Base-by-base conservation (phyloP, 1,140 invertebrate species). In the Diachasma alloeum region DNA sequence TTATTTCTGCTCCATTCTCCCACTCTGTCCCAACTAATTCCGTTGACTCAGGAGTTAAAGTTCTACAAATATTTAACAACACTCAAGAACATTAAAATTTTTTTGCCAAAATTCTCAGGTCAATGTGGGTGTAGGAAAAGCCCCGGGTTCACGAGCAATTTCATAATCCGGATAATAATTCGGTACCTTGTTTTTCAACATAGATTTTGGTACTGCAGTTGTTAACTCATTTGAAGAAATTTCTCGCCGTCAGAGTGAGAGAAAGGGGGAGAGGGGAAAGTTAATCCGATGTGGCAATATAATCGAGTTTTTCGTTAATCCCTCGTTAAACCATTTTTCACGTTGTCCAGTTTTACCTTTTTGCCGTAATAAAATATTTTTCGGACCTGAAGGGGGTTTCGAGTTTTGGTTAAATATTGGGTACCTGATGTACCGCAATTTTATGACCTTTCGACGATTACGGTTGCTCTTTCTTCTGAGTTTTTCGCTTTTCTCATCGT, bases 251-350 rank as follows among this genome's bases (percentile, higher is more conserved):
- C 56, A 22, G 67, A 84, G 82, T 80, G 76, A 81, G 56, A 74
- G 19, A 19, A 53, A 39, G 66, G 1, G 59, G 31, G 37, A 53
- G 48, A 37, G 19, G 37, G 42, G 36, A 22, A 69, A 83, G 81
- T 83, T 83, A 84, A 84, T 84, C 81, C 78, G 74, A 79, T 80
- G 70, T 48, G 63, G 42, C 73, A 63, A 59, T 70, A 79, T 82
- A 83, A 82, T 82, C 78, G 78, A 83, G 78, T 81, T 78, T 79
- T n/a, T 74, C 72, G 46, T 72, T 78, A 79, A 83, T 80, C 80
- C 80, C 39, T 79, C 26, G 63, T 79, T 75, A 79, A 79, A 78
- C 24, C 48, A 56, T 63, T 71, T 70, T 69, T 46, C 31, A 63
- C 19, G 42, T 59, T 76, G 48, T 44, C 59, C 15, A 13, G 2